A percentile compares a stretch with the other conserved stretches of the same genome.
Evolutionary conservation across 2,797 vertebrate species (phyloP).

Genomic region (Garrulus glandarius): DNA sequence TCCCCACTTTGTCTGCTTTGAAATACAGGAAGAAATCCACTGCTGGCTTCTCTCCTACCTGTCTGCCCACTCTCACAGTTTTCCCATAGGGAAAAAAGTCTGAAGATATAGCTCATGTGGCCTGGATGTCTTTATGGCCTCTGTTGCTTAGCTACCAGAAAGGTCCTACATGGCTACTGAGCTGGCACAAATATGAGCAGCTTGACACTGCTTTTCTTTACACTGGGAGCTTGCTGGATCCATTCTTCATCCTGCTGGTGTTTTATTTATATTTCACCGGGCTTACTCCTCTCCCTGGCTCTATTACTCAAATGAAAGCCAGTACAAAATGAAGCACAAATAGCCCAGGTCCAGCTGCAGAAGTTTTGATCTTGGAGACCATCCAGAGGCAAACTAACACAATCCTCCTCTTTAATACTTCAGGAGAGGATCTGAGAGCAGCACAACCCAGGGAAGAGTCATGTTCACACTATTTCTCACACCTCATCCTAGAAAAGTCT

Average conservation of each 20-base stretch:
- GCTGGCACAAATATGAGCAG: slow-evolving; percentile 3
- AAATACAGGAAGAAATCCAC: not conserved
- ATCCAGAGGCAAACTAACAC: not conserved
- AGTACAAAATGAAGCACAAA: not conserved
- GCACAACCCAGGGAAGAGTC: not conserved
- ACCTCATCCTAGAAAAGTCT: not conserved
- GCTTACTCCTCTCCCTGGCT: not conserved
- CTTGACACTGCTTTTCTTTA: not conserved
- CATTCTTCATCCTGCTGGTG: not conserved
- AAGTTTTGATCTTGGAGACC: not conserved
- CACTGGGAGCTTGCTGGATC: not conserved
- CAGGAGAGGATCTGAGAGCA: not conserved
- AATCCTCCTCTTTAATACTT: not conserved
- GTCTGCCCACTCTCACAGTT: not conserved
- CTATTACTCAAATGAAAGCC: not conserved
- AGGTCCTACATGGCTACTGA: slow-evolving; percentile 7
- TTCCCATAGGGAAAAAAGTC: not conserved
- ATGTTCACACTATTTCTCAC: not conserved
- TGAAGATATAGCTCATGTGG: not conserved
- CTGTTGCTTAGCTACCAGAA: slow-evolving; percentile 50
- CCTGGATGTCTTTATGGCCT: not conserved
- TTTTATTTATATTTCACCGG: slow-evolving; percentile 12
- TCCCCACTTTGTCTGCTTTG: not conserved
- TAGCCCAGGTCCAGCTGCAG: not conserved
- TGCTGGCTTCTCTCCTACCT: not conserved